Percentiles rank a stretch among this genome's conserved stretches.
Evolutionary conservation across 2,113 vertebrate species (phyloP).

Genomic region (Larimichthys crocea): DNA sequence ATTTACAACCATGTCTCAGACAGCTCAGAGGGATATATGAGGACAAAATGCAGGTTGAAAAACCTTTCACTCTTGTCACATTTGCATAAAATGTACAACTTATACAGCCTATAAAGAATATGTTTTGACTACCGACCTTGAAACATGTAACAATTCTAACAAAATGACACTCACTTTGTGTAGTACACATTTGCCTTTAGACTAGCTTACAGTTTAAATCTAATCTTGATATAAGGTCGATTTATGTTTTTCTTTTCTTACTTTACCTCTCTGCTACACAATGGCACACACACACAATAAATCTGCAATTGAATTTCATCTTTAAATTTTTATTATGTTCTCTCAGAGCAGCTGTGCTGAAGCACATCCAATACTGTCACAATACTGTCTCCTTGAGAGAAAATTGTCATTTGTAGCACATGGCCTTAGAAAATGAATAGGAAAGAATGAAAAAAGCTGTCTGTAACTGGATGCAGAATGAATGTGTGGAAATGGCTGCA

Average conservation of each 20-base stretch:
- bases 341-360: constrained; percentile 25
- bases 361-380: constrained; percentile 32
- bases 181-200: background rate
- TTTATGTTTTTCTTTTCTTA: background rate
- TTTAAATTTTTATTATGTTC: constrained; percentile 24
- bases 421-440: constrained; percentile 26
- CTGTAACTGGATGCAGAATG: constrained; percentile 12
- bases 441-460: constrained; percentile 13
- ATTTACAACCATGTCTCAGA: background rate
- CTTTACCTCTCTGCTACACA: background rate
- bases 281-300: background rate
- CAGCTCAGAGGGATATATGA: background rate
- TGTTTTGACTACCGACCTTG: background rate
- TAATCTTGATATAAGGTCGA: background rate
- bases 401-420: constrained; percentile 18
- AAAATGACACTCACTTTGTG: background rate
- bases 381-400: constrained; percentile 48
- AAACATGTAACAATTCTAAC: background rate
- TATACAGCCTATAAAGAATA: background rate
- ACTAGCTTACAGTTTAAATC: background rate
- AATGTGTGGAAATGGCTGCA: constrained; percentile 8
- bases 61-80: background rate
- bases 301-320: constrained; percentile 28
- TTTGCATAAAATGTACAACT: constrained; percentile 4
- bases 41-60: background rate